Base-by-base conservation (phyloP, 2,888 invertebrate species). In the Ecliptopera silaceata region DNA sequence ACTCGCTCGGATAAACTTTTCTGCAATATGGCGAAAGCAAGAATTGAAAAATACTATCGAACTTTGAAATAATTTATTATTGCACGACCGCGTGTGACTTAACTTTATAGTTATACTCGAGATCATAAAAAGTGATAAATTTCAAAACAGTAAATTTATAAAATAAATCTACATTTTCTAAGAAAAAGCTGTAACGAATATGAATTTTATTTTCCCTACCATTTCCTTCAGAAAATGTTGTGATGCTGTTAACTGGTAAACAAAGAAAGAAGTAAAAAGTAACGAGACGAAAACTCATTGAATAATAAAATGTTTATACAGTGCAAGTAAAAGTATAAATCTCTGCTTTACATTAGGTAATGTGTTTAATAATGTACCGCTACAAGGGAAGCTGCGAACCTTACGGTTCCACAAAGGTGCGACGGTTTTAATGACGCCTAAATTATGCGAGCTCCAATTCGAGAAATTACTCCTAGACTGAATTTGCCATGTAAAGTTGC, bases 11-110 rank as follows among this genome's bases (percentile, higher is more conserved):
- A 46, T 72, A 76, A 75, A 53, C 63, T 39, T 32, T 63, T 43
- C 56, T 64, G 58, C 66, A 68, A 69, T 69, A 69, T 54, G 57
- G 53, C 38, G 62, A 63, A 62, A 59, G 65, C 64, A 65, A 72
- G 71, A 73, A 77, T 72, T 2, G 17, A 42, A 74, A 72, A 70
- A 72, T 71, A 74, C 51, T 61, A 54, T 59, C 58, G 59, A 64
- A 56, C 51, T 60, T 55, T 66, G 59, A 70, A 59, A 70, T 71
- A 67, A 4, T 46, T 18, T 49, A 64, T 69, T 74, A 64, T 67
- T 66, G 56, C 38, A 12, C 44, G 29, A 31, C 32, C 4, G 34
- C 6, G 4, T 32, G 5, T 5, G 34, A 34, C 13, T 34, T 34
- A 6, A 12, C 5, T 26, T 22, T 22, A 22, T 22, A 4, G 22